Percentiles rank a stretch among this genome's conserved stretches.
Conservation (phyloP, 2,888 invertebrate genomes). For the Cantharis rustica region DNA sequence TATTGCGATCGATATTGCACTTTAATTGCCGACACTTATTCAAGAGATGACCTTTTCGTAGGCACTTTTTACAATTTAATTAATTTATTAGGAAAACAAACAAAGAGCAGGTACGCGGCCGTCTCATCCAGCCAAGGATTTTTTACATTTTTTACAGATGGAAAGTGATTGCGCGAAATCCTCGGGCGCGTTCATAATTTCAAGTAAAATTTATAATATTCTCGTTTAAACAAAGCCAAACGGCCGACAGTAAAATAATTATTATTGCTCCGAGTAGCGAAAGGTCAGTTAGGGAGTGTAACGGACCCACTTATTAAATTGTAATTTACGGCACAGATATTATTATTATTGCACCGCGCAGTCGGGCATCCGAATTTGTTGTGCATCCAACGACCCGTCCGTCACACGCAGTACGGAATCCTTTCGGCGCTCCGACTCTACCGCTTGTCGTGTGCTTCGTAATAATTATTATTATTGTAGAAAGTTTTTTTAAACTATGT, state of each 20-base stretch:
- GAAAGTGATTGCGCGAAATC: conserved; percentile 1
- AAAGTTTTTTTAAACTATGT: neutral
- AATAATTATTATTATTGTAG: neutral
- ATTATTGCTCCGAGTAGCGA: neutral
- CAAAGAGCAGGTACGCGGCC: neutral
- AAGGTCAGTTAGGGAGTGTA: conserved; percentile 1
- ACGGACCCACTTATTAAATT: conserved; percentile 1
- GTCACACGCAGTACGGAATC: neutral
- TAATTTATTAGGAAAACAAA: neutral
- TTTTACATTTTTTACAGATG: neutral
- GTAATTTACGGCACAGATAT: neutral
- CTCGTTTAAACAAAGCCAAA: neutral
- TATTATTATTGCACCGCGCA: neutral
- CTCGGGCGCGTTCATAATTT: neutral
- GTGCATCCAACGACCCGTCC: neutral
- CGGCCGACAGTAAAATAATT: neutral
- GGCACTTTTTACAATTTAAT: neutral
- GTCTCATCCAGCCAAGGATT: neutral
- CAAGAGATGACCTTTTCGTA: neutral
- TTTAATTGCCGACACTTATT: neutral
- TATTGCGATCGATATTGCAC: neutral
- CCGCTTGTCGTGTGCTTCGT: neutral
- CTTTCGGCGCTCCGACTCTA: neutral
- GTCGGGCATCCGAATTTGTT: neutral
- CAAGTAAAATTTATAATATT: neutral